A percentile compares a stretch with the other conserved stretches of the same genome.
phyloP scores from a whole-genome alignment of 2,888 invertebrate genomes.

The Drosophila recens region DNA sequence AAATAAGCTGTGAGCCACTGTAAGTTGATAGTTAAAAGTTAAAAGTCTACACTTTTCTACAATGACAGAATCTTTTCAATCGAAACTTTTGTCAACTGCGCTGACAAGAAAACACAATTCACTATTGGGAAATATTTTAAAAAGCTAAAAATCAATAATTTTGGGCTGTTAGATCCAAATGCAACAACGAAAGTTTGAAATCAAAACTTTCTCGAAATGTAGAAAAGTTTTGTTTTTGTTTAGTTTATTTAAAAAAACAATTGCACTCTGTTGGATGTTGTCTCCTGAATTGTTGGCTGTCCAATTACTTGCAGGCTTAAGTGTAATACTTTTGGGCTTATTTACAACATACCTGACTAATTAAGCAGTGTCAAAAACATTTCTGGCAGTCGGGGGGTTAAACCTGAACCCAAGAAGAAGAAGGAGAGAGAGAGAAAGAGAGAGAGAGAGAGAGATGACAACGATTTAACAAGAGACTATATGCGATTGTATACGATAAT shows the following conservation, averaged over 20 bases:
- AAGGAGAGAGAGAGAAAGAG: background rate
- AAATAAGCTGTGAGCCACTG: too few species aligned
- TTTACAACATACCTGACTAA: conserved; percentile 38
- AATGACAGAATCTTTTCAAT: background rate
- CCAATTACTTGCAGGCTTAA: conserved; percentile 33
- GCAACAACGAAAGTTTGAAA: background rate
- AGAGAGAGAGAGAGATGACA: background rate
- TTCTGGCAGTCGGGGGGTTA: background rate
- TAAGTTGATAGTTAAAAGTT: too few species aligned
- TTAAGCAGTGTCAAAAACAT: conserved; percentile 30
- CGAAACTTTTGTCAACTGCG: background rate
- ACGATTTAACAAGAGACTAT: background rate
- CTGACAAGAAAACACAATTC: background rate
- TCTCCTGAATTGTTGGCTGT: conserved; percentile 5
- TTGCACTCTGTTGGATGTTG: background rate
- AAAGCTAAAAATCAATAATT: background rate
- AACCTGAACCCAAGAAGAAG: background rate
- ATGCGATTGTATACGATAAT: conserved; percentile 15
- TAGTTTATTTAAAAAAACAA: background rate
- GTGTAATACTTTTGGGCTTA: conserved; percentile 22
- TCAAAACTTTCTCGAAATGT: background rate
- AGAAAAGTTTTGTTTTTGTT: background rate
- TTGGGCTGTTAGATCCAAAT: background rate
- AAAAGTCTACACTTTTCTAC: background rate
- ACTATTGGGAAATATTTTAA: background rate